A percentile compares a stretch with the other conserved stretches of the same genome.
Conservation (phyloP, 2,888 invertebrate genomes). For the Phoronis australis region DNA sequence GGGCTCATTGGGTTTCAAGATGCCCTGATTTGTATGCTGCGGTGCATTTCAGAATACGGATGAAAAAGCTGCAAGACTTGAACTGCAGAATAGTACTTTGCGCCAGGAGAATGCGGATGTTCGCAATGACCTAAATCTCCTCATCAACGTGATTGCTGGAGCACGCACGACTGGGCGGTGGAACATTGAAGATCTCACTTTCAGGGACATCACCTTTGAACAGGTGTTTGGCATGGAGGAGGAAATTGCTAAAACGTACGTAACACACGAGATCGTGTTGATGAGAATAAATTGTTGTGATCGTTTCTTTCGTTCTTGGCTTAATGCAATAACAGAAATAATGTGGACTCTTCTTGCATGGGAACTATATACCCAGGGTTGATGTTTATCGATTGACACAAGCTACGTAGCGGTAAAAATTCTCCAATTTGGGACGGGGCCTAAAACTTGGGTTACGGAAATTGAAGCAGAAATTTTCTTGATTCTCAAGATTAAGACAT, state of each 20-base stretch:
- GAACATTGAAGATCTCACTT: conserved; percentile 44
- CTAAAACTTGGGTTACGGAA: too few species aligned
- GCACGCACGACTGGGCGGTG: conserved; percentile 40
- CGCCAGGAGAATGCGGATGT: conserved; percentile 39
- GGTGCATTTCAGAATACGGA: conserved; percentile 28
- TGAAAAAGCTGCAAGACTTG: conserved; percentile 27
- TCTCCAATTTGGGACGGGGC: too few species aligned
- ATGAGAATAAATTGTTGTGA: too few species aligned
- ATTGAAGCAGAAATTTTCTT: too few species aligned
- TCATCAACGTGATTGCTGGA: conserved; percentile 36
- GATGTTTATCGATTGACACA: too few species aligned
- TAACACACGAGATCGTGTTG: too few species aligned
- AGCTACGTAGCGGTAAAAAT: too few species aligned
- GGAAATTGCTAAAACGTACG: conserved; percentile 26
- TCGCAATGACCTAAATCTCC: conserved; percentile 42
- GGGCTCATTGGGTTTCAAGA: neutral
- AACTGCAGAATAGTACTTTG: conserved; percentile 23
- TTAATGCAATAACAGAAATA: too few species aligned
- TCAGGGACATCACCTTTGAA: conserved; percentile 38
- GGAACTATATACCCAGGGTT: too few species aligned
- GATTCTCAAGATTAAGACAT: too few species aligned
- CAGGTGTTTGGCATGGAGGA: conserved; percentile 45
- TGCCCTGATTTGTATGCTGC: neutral
- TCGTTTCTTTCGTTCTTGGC: too few species aligned
- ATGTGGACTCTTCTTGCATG: too few species aligned